Base-by-base conservation (phyloP, 1,140 invertebrate genomes). In the Hyles euphorbiae region DNA sequence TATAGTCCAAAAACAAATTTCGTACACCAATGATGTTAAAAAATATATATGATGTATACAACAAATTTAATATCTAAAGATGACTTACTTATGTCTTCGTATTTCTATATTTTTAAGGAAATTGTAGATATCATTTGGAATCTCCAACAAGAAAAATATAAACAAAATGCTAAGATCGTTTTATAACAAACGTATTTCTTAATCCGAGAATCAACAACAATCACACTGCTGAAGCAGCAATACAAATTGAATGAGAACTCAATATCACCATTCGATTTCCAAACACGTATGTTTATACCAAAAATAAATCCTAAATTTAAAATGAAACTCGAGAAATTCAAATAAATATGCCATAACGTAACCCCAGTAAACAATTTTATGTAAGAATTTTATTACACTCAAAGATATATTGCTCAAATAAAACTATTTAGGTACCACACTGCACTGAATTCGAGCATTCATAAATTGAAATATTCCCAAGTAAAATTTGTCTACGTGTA, bases 381-480 rank as follows among this genome's bases (percentile, higher is more conserved):
- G 49, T 33, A 34, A 51, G 49, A 34, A 51, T 51, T 51, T 51
- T 51, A 51, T 51, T 51, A 51, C 49, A 51, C 32, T 51, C 33
- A 10, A 8, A 51, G 49, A 51, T 51, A 51, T 51, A 51, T 51
- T 32, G 32, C 32, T 2, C 32, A 51, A 51, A 51, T 51, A 51
- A 51, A 51, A 51, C 33, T 52, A 52, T 34, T 52, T 52, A 52
- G 50, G 33, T 52, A 32, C n/a, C 49, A 51, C 32, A 34, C 3
- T n/a, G 50, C 7, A n/a, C 50, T 34, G 33, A 3, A 10, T 52
- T 34, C 50, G n/a, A 40, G 36, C 8, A 40, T 40, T 40, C n/a
- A 34, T 34, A 52, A 52, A 52, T 52, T 34, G 50, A 34, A n/a
- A 34, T 34, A 52, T 34, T 34, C 34, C 10, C 5, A 32, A 50